Conservation (phyloP, 2,888 invertebrate species). For the Lepas anatifera region DNA sequence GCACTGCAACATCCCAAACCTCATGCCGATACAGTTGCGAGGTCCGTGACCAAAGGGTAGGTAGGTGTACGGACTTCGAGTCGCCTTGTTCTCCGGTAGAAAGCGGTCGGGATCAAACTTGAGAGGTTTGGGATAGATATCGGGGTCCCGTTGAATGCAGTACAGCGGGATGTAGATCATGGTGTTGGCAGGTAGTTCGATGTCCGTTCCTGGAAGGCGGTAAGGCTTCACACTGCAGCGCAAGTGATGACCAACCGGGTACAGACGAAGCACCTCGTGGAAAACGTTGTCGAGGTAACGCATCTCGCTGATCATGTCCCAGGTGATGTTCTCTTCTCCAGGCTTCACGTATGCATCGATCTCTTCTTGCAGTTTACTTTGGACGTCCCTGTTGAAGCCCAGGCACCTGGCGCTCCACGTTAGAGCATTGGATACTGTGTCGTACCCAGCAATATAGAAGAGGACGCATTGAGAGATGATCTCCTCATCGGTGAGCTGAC, state of each 20-base stretch:
- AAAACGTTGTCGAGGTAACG: conserved; percentile 45
- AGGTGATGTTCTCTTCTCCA: too few species aligned
- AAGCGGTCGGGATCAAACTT: conserved; percentile 42
- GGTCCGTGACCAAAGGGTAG: conserved; percentile 27
- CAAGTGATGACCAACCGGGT: conserved; percentile 45
- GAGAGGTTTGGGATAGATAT: conserved; percentile 47
- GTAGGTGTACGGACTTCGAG: conserved; percentile 22
- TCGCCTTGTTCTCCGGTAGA: conserved; percentile 25
- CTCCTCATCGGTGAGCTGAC: too few species aligned
- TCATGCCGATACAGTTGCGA: conserved; percentile 30
- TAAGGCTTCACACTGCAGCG: conserved; percentile 28
- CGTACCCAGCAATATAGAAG: conserved; percentile 51
- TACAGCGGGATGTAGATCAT: conserved; percentile 40
- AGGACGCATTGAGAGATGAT: too few species aligned
- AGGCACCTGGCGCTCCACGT: conserved; percentile 44
- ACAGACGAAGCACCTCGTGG: conserved; percentile 46
- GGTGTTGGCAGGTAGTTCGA: conserved; percentile 28
- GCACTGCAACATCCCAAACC: conserved; percentile 41
- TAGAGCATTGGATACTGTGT: conserved; percentile 50
- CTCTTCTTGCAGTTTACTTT: conserved; percentile 37
- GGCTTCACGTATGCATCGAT: conserved; percentile 40
- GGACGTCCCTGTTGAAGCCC: conserved; percentile 42
- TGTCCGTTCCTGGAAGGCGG: conserved; percentile 19
- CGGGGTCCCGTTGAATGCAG: conserved; percentile 47
- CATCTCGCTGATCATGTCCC: conserved; percentile 39